These are phyloP conservation scores for Zeus faber DNA, from an alignment of 2,113 vertebrate genomes.

Conservation along the genomic window DNA sequence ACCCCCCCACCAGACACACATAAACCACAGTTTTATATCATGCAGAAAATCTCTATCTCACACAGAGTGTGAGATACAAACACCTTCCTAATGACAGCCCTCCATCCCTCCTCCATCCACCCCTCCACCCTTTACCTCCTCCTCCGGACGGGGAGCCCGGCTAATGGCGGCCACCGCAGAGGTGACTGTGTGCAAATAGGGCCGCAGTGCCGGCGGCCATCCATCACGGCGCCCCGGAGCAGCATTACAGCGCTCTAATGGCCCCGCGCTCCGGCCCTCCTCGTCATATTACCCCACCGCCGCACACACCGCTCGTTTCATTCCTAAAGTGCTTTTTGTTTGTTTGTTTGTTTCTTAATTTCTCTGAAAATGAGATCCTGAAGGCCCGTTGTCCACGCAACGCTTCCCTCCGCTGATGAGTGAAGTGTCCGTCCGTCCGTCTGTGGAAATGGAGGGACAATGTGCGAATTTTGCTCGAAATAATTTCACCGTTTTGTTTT, in stretches of 20 bases:
- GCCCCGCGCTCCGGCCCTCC: conserved; percentile 90
- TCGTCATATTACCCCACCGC: conserved; percentile 97
- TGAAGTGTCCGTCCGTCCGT: no score
- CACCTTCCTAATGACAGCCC: no score
- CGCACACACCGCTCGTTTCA: conserved; percentile 91
- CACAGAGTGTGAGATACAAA: conserved; percentile 20
- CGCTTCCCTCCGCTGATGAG: no score
- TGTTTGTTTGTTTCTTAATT: conserved; percentile 5
- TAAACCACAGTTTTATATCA: no score
- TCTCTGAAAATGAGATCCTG: no score
- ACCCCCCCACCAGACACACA: no score
- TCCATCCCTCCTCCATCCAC: conserved; percentile 54
- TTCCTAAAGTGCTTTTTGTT: conserved; percentile 81
- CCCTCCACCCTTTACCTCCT: conserved; percentile 59
- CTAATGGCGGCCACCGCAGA: conserved; percentile 94
- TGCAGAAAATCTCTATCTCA: conserved; percentile 15
- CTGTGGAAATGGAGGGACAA: no score
- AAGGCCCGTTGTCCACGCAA: no score
- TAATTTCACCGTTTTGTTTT: no score
- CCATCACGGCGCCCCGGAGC: conserved; percentile 92
- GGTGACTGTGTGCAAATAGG: conserved; percentile 96
- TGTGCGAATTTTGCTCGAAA: no score
- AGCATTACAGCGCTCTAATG: conserved; percentile 94
- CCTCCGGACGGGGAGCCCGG: conserved; percentile 83
- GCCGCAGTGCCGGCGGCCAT: conserved; percentile 85